Evolutionary conservation across 2,888 invertebrate genomes (phyloP).

Genomic region (Stenichneumon culpator): DNA sequence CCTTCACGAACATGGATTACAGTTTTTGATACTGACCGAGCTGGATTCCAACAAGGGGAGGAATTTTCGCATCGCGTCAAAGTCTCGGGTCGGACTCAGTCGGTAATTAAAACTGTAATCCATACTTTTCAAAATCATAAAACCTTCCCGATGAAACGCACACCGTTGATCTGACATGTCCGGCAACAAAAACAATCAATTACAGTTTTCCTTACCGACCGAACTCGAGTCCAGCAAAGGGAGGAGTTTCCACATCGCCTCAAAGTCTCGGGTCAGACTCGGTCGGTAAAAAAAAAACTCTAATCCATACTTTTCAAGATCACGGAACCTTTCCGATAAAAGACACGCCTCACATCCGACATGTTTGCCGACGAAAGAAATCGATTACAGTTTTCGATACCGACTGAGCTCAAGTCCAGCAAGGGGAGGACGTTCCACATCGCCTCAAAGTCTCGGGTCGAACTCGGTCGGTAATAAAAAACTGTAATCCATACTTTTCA

Average conservation of each 20-base stretch:
- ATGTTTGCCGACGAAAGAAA: neutral
- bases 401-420: conserved; percentile 25
- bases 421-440: no score
- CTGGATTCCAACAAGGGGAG: no score
- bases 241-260: no score
- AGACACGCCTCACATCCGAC: no score
- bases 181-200: neutral
- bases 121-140: neutral
- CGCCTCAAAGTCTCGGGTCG: neutral
- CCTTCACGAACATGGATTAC: conserved; percentile 68
- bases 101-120: neutral
- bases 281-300: neutral
- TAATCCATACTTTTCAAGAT: no score
- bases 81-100: neutral
- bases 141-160: no score
- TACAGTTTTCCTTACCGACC: conserved; percentile 13
- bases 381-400: neutral
- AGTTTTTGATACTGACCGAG: conserved; percentile 52
- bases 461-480: neutral
- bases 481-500: no score
- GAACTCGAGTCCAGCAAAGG: neutral
- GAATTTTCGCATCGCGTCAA: no score
- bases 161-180: no score
- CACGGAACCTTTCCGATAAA: neutral
- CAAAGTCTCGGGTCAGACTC: neutral